Evolutionary conservation across 1,140 invertebrate species (phyloP).

Genomic region (Sesamia nonagrioides): DNA sequence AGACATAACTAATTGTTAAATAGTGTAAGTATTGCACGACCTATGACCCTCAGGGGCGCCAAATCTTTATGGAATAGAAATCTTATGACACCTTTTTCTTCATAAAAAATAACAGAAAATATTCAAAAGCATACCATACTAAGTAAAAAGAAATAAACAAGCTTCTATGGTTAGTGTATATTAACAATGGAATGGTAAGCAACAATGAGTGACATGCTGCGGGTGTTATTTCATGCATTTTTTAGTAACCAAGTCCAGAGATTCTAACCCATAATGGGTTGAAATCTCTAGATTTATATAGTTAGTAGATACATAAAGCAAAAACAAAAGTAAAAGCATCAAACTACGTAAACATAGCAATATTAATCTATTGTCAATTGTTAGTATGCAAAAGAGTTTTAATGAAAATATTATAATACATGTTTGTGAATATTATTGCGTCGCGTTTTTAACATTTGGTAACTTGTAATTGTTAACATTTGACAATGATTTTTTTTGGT

Average conservation of each 20-base stretch:
- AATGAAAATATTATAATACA: background rate
- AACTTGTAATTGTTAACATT: constrained; percentile 1
- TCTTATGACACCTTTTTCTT: constrained; percentile 84
- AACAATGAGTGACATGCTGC: constrained; percentile 69
- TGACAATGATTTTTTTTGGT: constrained; percentile 22
- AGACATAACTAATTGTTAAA: constrained; percentile 7
- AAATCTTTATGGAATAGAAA: constrained; percentile 75
- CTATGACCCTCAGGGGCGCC: constrained; percentile 82
- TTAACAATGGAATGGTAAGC: constrained; percentile 71
- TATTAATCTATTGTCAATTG: constrained; percentile 17
- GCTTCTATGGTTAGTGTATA: constrained; percentile 73
- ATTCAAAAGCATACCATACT: constrained; percentile 63
- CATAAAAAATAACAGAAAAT: constrained; percentile 67
- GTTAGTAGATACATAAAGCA: constrained; percentile 33
- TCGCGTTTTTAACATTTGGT: background rate
- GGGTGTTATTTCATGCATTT: constrained; percentile 44
- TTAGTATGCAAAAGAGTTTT: constrained; percentile 1
- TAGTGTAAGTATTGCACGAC: constrained; percentile 58
- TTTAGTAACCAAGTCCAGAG: constrained; percentile 26
- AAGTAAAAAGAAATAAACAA: constrained; percentile 71
- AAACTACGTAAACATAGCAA: constrained; percentile 18
- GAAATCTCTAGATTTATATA: constrained; percentile 9
- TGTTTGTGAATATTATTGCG: too few relatives aligned
- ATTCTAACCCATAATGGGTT: constrained; percentile 21
- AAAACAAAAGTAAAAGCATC: constrained; percentile 9